Evolutionary conservation across 2,797 vertebrate genomes (phyloP).

Genomic region (Linurgus olivaceus): DNA sequence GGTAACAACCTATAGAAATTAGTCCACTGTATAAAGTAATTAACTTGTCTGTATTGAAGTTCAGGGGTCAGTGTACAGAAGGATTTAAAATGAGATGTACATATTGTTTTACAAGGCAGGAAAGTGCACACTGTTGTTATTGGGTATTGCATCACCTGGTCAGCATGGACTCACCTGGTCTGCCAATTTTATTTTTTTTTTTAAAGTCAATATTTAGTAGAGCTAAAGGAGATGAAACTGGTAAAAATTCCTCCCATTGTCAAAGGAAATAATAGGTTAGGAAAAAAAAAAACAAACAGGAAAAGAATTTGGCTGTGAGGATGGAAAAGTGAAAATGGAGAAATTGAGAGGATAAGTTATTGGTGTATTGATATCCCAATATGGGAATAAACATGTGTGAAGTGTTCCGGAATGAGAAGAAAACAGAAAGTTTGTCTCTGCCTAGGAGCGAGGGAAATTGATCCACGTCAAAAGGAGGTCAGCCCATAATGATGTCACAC

Average conservation of each 20-base stretch:
- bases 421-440: neutral
- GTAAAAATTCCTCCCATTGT: neutral
- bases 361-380: neutral
- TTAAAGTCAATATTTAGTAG: neutral
- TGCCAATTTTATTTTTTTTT: neutral
- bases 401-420: neutral
- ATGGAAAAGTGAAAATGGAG: neutral
- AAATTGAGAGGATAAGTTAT: neutral
- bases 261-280: neutral
- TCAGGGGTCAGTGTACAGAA: neutral
- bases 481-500: neutral
- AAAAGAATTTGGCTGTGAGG: rapidly evolving
- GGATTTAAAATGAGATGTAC: neutral
- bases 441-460: neutral
- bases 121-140: neutral
- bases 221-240: neutral
- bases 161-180: neutral
- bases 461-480: neutral
- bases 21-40: neutral
- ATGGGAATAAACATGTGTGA: neutral
- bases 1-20: neutral
- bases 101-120: neutral
- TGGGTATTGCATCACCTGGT: neutral
- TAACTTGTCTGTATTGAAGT: neutral
- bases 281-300: too few relatives aligned